phyloP scores from a whole-genome alignment of 2,888 invertebrate genomes.

The Tethea ocularis region DNA sequence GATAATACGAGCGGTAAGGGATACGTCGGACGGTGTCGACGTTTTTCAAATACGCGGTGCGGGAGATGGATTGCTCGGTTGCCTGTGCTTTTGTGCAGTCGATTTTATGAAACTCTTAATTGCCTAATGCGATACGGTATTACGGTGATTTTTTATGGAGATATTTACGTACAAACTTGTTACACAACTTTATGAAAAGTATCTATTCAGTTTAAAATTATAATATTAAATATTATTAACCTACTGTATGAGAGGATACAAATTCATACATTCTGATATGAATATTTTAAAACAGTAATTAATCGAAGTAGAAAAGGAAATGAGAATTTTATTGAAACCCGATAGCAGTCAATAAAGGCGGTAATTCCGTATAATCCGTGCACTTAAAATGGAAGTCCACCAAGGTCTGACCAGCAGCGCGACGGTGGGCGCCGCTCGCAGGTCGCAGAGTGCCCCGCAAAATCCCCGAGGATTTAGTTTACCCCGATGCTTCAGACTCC shows the following conservation, averaged over 20 bases:
- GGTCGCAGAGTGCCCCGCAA: conserved; percentile 36
- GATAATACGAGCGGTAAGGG: conserved; percentile 19
- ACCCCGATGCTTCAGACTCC: conserved; percentile 47
- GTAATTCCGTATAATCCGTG: conserved; percentile 33
- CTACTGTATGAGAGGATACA: neutral
- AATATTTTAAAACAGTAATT: neutral
- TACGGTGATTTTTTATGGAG: neutral
- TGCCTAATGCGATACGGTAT: neutral
- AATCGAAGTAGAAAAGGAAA: neutral
- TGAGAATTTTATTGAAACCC: neutral
- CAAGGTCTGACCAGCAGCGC: conserved; percentile 23
- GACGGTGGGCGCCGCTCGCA: conserved; percentile 8
- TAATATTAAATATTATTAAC: too few species aligned
- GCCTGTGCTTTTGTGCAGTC: neutral
- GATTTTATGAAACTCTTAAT: neutral
- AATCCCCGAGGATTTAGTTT: conserved; percentile 63
- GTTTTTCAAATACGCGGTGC: conserved; percentile 4
- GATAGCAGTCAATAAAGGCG: conserved; percentile 20
- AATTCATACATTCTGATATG: neutral
- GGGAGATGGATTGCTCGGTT: neutral
- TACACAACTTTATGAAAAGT: neutral
- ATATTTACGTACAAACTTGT: neutral
- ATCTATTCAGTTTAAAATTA: too few species aligned
- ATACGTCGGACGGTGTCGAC: conserved; percentile 11
- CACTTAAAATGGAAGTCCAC: conserved; percentile 32